Percentiles rank a stretch among this genome's conserved stretches.
Evolutionary conservation across 2,888 invertebrate species (phyloP).

Genomic region (Nomada lathburiana): DNA sequence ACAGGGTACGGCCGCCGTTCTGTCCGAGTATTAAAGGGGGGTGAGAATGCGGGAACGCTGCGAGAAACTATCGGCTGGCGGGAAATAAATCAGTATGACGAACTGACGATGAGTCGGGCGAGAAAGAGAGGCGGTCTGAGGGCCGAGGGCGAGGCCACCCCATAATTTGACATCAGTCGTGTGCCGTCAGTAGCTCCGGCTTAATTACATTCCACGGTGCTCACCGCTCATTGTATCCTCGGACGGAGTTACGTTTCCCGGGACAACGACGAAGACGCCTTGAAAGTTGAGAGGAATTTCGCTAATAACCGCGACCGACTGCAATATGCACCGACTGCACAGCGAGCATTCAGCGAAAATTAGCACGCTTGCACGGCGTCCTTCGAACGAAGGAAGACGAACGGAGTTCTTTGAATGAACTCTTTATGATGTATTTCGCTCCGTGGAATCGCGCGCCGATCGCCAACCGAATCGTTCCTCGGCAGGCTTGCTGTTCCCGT

Average conservation of each 20-base stretch:
- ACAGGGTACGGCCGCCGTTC: neutral
- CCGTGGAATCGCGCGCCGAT: too few species aligned
- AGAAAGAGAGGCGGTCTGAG: neutral
- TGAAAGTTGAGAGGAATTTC: constrained; percentile 57
- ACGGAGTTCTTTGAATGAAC: neutral
- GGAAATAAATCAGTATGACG: constrained; percentile 81
- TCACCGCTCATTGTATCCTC: constrained; percentile 76
- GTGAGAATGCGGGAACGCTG: too few species aligned
- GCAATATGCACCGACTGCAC: neutral
- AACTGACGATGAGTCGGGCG: constrained; percentile 58
- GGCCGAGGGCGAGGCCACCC: constrained; percentile 48
- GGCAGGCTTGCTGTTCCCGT: neutral
- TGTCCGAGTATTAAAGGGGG: neutral
- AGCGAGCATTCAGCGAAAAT: neutral
- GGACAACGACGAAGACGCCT: constrained; percentile 59
- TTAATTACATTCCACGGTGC: constrained; percentile 82
- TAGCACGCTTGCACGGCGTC: neutral
- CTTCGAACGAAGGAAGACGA: neutral
- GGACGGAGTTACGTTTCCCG: constrained; percentile 75
- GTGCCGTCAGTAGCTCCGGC: constrained; percentile 76
- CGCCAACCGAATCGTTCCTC: neutral
- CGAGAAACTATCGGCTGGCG: constrained; percentile 43
- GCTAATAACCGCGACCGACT: neutral
- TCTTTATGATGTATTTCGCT: too few species aligned
- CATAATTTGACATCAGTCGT: constrained; percentile 81